These are phyloP conservation scores for Ptilodon capucinus DNA, from an alignment of 2,888 invertebrate genomes.

Conservation along the genomic window DNA sequence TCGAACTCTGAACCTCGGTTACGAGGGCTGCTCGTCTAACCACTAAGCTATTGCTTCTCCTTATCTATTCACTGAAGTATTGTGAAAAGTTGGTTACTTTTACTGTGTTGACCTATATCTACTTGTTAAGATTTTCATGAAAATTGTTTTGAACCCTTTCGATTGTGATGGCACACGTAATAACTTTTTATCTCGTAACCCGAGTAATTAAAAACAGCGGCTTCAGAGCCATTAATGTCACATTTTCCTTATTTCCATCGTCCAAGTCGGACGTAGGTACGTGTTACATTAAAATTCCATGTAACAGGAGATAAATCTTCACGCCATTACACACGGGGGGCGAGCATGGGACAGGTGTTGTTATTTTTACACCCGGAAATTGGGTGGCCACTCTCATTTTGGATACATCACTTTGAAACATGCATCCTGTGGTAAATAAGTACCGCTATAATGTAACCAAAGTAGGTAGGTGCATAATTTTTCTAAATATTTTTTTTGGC, in stretches of 20 bases:
- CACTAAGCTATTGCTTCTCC: too few species aligned
- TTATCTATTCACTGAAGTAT: too few species aligned
- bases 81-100: too few species aligned
- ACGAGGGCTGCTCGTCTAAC: too few species aligned
- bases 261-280: constrained; percentile 7
- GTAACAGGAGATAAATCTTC: constrained; percentile 66
- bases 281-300: constrained; percentile 63
- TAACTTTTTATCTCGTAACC: background rate
- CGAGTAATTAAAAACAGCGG: constrained; percentile 10
- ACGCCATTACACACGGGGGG: constrained; percentile 55
- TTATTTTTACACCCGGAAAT: constrained; percentile 66
- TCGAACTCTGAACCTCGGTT: too few species aligned
- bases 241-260: constrained; percentile 23
- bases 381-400: constrained; percentile 65
- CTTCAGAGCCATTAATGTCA: constrained; percentile 20
- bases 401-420: constrained; percentile 59
- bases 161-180: too few species aligned
- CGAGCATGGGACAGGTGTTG: constrained; percentile 54
- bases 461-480: too few species aligned
- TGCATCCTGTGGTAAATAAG: constrained; percentile 36
- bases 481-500: too few species aligned
- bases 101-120: too few species aligned
- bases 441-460: constrained; percentile 18
- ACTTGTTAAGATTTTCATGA: too few species aligned
- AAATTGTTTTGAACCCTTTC: too few species aligned